Evolutionary conservation across 2,113 vertebrate species (phyloP), one percentile per base, ranked within the genome.

Genomic region (Panthera uncia): DNA sequence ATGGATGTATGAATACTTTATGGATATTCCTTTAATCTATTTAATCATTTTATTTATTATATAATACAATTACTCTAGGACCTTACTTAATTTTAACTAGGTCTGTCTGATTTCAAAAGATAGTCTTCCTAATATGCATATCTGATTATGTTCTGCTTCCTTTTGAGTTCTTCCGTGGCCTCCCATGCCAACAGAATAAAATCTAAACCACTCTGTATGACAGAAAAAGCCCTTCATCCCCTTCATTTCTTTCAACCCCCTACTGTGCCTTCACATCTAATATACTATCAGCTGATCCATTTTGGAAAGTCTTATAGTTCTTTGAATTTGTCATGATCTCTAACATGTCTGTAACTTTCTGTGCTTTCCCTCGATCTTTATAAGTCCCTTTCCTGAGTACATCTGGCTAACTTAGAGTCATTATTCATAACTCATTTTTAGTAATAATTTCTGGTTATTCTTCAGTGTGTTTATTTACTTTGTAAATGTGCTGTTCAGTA

Each of bases 31-130:
- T 96, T 78, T 95, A 93, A 92, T 89, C 23, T 93, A 79, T 65
- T 95, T 89, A 86, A 76, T 87, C 3, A 92, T 65, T 94, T 97
- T 89, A 85, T 71, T 93, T 94, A 89, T 81, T 80, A 66, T 65
- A 33, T 66, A 86, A 95, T 95, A 74, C 33, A 91, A 25, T 36
- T 93, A 74, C 74, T 83, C 0, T 38, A 63, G 4, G 12, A 14
- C 18, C 71, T 89, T 68, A 74, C 25, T 52, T 91, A 96, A 83
- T 97, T 94, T 89, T 78, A 91, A 61, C 14, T 86, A 50, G 7
- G 45, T 93, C 19, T 81, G 1, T 79, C 21, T 90, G 14, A 94
- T 96, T 90, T 38, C 13, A 94, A 92, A 94, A 87, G 19, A 83
- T 69, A 85, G 3, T 71, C 36, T 76, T 57, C 36, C 16, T 80